Conservation (phyloP, 1,140 invertebrate species). For the Holcopasites calliopsidis region DNA sequence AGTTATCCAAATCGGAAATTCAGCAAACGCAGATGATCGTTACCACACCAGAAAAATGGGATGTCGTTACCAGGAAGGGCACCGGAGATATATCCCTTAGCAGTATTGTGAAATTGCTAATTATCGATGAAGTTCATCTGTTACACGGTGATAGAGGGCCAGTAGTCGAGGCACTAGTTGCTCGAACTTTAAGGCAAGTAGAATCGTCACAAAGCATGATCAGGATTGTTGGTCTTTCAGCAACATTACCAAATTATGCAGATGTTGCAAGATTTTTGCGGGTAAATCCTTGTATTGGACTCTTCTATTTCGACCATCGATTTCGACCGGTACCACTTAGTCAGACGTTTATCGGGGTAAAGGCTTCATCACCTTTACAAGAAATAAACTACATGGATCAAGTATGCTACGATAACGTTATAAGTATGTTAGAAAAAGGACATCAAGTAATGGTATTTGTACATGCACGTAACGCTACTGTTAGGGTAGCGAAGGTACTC, state of each 20-base stretch:
- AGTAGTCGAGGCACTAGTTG: slow-evolving; percentile 98
- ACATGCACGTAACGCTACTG: slow-evolving; percentile 97
- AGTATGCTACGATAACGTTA: slow-evolving; percentile 96
- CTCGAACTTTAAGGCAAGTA: slow-evolving; percentile 95
- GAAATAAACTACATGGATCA: slow-evolving; percentile 94
- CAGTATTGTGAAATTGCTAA: slow-evolving; percentile 95
- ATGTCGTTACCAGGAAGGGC: slow-evolving; percentile 98
- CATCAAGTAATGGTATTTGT: slow-evolving; percentile 99
- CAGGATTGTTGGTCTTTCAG: slow-evolving; percentile 97
- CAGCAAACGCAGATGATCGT: slow-evolving; percentile 98
- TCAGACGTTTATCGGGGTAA: slow-evolving; percentile 96
- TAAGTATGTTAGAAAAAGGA: slow-evolving; percentile 91
- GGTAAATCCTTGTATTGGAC: slow-evolving; percentile 94
- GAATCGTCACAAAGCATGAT: slow-evolving; percentile 98
- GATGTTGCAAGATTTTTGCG: slow-evolving; percentile 97
- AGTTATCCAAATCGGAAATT: slow-evolving; percentile 97
- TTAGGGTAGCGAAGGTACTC: slow-evolving; percentile 89
- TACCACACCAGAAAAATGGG: slow-evolving; percentile 99
- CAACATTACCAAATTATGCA: slow-evolving; percentile 98
- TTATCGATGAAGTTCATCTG: slow-evolving; percentile 99
- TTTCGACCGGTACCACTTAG: slow-evolving; percentile 97
- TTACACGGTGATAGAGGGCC: slow-evolving; percentile 98
- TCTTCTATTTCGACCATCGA: slow-evolving; percentile 98
- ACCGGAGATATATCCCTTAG: slow-evolving; percentile 94
- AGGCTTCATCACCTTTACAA: slow-evolving; percentile 87